Evolutionary conservation across 2,797 vertebrate genomes (phyloP).

Genomic region (Crenuchus spilurus): DNA sequence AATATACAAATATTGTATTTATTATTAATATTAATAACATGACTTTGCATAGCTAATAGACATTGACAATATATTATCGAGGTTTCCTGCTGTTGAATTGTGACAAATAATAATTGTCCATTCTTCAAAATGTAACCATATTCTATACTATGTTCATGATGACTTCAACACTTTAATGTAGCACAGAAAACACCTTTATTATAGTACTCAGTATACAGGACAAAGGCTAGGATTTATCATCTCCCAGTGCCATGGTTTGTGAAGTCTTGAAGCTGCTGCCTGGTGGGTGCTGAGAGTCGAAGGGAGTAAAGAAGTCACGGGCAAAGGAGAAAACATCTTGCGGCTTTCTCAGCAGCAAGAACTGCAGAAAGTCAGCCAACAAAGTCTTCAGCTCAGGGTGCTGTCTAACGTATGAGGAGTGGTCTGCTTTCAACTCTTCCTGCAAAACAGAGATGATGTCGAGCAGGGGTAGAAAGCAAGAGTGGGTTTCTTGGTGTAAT

Average conservation of each 20-base stretch:
- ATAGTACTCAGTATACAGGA: background rate
- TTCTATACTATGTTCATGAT: too few relatives aligned
- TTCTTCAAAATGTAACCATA: too few relatives aligned
- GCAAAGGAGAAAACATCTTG: conserved; percentile 82
- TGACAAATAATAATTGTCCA: too few relatives aligned
- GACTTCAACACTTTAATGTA: background rate
- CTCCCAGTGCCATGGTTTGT: conserved; percentile 11
- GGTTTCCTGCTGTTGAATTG: too few relatives aligned
- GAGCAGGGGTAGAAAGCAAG: background rate
- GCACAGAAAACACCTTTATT: conserved; percentile 30
- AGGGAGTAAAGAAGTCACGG: conserved; percentile 82
- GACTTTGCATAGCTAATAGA: too few relatives aligned
- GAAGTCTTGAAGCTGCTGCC: conserved; percentile 36
- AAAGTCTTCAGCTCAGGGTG: conserved; percentile 85
- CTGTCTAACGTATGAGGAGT: conserved; percentile 78
- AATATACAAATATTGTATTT: too few relatives aligned
- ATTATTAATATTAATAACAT: too few relatives aligned
- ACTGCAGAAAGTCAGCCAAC: conserved; percentile 88
- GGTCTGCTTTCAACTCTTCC: conserved; percentile 84
- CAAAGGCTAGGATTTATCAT: conserved; percentile 5
- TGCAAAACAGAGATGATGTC: conserved; percentile 55
- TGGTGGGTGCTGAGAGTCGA: conserved; percentile 49
- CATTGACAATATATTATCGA: too few relatives aligned
- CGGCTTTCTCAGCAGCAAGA: conserved; percentile 86
- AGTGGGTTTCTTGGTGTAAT: background rate